These are phyloP conservation scores for Caenorhabditis imperialis DNA, from an alignment of 2,888 invertebrate species.

Conservation along the genomic window DNA sequence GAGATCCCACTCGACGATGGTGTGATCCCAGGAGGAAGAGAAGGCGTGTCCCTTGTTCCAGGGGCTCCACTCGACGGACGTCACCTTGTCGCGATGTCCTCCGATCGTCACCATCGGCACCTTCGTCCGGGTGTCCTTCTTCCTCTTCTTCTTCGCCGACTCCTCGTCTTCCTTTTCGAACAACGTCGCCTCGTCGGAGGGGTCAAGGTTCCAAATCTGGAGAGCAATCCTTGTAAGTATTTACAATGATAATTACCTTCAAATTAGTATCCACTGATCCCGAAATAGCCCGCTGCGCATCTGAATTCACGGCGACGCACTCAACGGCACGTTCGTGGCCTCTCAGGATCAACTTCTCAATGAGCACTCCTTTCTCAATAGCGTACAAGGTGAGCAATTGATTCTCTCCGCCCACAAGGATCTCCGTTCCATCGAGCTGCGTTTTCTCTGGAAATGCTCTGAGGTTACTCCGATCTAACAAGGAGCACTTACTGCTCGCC, in stretches of 20 bases:
- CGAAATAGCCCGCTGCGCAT: slow-evolving; percentile 80
- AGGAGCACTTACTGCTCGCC: slow-evolving; percentile 49
- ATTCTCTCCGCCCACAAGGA: slow-evolving; percentile 68
- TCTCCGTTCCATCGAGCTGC: slow-evolving; percentile 43
- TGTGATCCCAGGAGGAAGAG: slow-evolving; percentile 95
- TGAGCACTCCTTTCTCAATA: slow-evolving; percentile 43
- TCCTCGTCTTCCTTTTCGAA: slow-evolving; percentile 59
- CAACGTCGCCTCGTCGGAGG: slow-evolving; percentile 55
- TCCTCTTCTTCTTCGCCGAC: slow-evolving; percentile 56
- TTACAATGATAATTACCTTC: slow-evolving; percentile 75
- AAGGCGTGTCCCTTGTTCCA: slow-evolving; percentile 83
- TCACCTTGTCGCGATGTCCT: slow-evolving; percentile 91
- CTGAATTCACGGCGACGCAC: slow-evolving; percentile 86
- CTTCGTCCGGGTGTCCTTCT: slow-evolving; percentile 63
- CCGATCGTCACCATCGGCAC: slow-evolving; percentile 88
- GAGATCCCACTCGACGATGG: slow-evolving; percentile 93
- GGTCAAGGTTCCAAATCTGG: slow-evolving; percentile 78
- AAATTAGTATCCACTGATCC: slow-evolving; percentile 80
- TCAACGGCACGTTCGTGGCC: slow-evolving; percentile 95
- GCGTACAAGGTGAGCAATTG: slow-evolving; percentile 67
- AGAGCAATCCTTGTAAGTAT: no score
- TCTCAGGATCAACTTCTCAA: slow-evolving; percentile 81
- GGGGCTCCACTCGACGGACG: slow-evolving; percentile 87
- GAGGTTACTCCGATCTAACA: no score
- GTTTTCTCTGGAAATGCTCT: slow-evolving; percentile 26